Percentiles rank a stretch among this genome's conserved stretches.
Conservation (phyloP, 1,140 invertebrate species). For the Drosophila eugracilis region DNA sequence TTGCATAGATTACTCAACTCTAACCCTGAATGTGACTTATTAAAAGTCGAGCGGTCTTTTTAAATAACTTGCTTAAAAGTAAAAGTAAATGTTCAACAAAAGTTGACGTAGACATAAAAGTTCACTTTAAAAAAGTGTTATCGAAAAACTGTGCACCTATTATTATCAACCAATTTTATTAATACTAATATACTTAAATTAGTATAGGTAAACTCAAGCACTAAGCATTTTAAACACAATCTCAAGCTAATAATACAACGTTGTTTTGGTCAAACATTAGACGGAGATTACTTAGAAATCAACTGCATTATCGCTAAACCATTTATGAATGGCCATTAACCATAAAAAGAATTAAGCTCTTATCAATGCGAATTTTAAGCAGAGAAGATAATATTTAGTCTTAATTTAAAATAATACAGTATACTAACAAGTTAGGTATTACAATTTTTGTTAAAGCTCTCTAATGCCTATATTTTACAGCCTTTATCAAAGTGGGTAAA, state of each 20-base stretch:
- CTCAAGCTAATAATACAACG: slow-evolving; percentile 8
- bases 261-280: slow-evolving; percentile 2
- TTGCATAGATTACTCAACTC: too few species aligned
- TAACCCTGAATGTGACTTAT: too few species aligned
- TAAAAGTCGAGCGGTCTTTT: too few species aligned
- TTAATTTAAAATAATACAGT: too few species aligned
- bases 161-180: neutral
- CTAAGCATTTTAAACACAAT: slow-evolving; percentile 2
- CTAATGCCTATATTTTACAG: slow-evolving; percentile 25
- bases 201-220: neutral
- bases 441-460: too few species aligned
- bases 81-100: too few species aligned
- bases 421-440: too few species aligned
- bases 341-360: neutral
- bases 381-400: neutral
- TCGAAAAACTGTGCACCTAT: neutral
- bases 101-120: too few species aligned
- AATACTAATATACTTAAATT: neutral
- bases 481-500: slow-evolving; percentile 26
- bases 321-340: slow-evolving; percentile 4
- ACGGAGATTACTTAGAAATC: slow-evolving; percentile 2
- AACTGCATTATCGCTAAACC: neutral
- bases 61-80: too few species aligned
- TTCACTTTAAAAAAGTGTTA: too few species aligned
- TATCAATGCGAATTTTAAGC: slow-evolving; percentile 8